Evolutionary conservation across 53 echinoderm and acorn worm species (phyloP), one percentile per base, ranked within the genome.

Genomic region (Actinopyga echinites): DNA sequence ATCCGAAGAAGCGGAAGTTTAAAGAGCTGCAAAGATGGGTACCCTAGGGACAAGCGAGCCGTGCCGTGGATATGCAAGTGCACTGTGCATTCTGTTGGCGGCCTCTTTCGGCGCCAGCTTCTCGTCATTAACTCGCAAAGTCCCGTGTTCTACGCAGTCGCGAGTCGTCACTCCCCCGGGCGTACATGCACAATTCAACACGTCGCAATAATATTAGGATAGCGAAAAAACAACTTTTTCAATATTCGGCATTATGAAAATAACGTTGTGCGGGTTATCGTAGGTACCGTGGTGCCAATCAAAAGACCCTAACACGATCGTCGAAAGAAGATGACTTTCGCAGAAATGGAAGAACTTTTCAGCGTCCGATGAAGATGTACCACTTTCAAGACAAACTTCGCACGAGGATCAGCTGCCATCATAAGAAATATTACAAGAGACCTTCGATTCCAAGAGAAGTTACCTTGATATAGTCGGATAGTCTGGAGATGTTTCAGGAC

Each of bases 21-120:
- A 71, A 71, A 71, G 71, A 71, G 71, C 71, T 71, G 24, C 42
- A 42, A 71, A 71, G 44, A 71, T 71, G 40, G 71, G 35, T 44
- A 71, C 71, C 71, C 71, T 44, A 42, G 71, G 71, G 71, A 71
- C 71, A 71, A 44, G 71, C 40, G 71, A 71, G 71, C 71, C 71
- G 71, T 71, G 71, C 44, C 71, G 38, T 71, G 71, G 40, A 71
- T 71, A 71, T 43, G 71, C 44, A 71, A 71, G 71, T 71, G 71
- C 71, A 71, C 71, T 71, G 44, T 71, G 44, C 71, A 34, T 44
- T 71, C 44, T 71, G 40, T 44, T 71, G 44, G 40, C 28, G 71
- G 71, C 71, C 71, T 71, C 71, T 71, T 71, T 71, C 44, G 71
- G 71, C 71, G 71, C 71, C 71, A 71, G 71, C 40, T 71, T 71